Percentiles rank a stretch among this genome's conserved stretches.
Evolutionary conservation across 2,797 vertebrate genomes (phyloP).

Genomic region (Halcyon leucocephala): DNA sequence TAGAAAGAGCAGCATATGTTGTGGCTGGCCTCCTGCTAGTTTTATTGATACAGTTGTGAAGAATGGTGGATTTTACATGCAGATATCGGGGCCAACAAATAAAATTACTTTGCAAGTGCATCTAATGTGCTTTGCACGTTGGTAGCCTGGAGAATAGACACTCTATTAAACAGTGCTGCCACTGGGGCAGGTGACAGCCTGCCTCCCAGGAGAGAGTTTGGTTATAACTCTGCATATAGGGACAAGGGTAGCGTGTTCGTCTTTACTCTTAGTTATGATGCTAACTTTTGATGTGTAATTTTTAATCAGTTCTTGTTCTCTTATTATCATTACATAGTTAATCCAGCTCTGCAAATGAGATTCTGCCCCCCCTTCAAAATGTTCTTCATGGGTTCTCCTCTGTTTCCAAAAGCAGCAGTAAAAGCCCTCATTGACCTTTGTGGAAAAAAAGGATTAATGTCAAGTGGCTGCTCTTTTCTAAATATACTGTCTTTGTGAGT

Average conservation of each 20-base stretch:
- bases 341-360: background rate
- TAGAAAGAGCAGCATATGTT: background rate
- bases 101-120: background rate
- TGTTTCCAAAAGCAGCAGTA: background rate
- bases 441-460: background rate
- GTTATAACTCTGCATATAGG: rapidly evolving
- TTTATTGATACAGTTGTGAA: background rate
- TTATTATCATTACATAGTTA: background rate
- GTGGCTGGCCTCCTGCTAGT: conserved; percentile 7
- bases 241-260: background rate
- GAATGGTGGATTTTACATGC: background rate
- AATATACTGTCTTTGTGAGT: background rate
- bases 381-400: background rate
- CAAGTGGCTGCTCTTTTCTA: background rate
- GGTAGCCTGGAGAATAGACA: rapidly evolving
- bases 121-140: background rate
- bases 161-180: background rate
- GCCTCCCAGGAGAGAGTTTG: background rate
- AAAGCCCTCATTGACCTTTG: background rate
- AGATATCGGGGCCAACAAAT: background rate
- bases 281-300: background rate
- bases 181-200: background rate
- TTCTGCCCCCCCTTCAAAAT: background rate
- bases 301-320: background rate
- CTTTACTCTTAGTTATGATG: background rate